Evolutionary conservation across 1,140 invertebrate genomes (phyloP), one percentile per base, ranked within the genome.

Genomic region (Pseudobourletiella spinata): DNA sequence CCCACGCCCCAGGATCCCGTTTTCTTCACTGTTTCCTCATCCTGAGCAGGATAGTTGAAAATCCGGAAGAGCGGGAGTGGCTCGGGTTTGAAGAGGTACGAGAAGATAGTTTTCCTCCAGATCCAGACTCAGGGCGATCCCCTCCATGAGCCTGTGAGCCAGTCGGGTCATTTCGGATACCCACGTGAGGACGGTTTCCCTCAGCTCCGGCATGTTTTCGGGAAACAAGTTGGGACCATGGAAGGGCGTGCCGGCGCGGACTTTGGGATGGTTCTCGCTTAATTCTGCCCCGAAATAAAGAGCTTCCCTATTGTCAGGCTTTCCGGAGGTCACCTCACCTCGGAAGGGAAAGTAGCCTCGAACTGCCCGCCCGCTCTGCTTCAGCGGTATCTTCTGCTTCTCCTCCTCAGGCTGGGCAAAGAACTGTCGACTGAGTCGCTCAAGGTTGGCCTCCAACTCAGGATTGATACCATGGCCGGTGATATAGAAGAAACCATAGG

Each of bases 251-350:
- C 56, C 20, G 16, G 22, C n/a, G 29, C 35, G 26, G 3, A 66
- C 64, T 14, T 43, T n/a, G 2, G 64, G 64, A 48, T 66, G 32
- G 28, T 44, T 44, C 43, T 24, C 28, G 1, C 30, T 6, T 22
- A 66, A 63, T 39, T 66, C 64, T 44, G 51, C 48, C 18, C 64
- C 64, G 22, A 62, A 66, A 44, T 66, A 66, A 46, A 66, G 48
- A 20, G 59, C 64, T 63, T 66, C 64, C 46, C 63, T 66, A 46
- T 46, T 54, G 42, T 66, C 64, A 14, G 64, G 59, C 32, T 39
- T 59, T 0, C 61, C 61, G 1, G 57, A 59, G 11, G 65, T 66
- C 26, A 66, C 26, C 60, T 66, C 65, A 4, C 46, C 61, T n/a
- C 65, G 60, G 3, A 56, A 15, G 2, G 65, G 60, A 32, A 66